phyloP scores from a whole-genome alignment of 2,113 vertebrate species.

The Gallinago undulata region DNA sequence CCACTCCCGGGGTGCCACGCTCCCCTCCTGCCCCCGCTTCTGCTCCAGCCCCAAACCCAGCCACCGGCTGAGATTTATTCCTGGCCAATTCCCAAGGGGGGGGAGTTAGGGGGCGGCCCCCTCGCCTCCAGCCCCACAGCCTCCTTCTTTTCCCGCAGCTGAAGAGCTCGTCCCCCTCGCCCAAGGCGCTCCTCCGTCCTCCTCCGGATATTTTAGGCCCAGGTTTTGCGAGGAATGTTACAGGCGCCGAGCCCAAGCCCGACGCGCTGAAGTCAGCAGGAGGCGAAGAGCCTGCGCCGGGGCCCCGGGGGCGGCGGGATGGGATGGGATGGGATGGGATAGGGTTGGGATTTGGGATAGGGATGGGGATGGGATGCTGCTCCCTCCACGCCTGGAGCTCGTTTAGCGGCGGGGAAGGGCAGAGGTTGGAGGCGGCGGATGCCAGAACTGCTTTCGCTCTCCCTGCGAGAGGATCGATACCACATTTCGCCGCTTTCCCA shows the following conservation, averaged over 20 bases:
- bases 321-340: neutral
- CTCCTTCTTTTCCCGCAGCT: constrained; percentile 7
- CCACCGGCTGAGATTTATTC: neutral
- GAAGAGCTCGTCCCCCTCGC: constrained; percentile 51
- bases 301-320: neutral
- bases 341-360: neutral
- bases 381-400: neutral
- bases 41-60: neutral
- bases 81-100: neutral
- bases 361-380: neutral
- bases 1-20: neutral
- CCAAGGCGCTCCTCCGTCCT: constrained; percentile 39
- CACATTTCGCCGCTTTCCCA: neutral
- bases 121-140: neutral
- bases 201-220: constrained; percentile 64
- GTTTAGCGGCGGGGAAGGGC: neutral
- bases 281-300: constrained; percentile 6
- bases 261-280: constrained; percentile 51
- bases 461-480: neutral
- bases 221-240: constrained; percentile 58
- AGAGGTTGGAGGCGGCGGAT: constrained; percentile 4
- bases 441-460: neutral
- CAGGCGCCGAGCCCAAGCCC: constrained; percentile 49
- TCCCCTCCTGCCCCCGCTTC: neutral
- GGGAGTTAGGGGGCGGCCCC: neutral